Percentiles rank a stretch among this genome's conserved stretches.
phyloP scores from a whole-genome alignment of 2,113 vertebrate genomes.

The Semnornis frantzii region DNA sequence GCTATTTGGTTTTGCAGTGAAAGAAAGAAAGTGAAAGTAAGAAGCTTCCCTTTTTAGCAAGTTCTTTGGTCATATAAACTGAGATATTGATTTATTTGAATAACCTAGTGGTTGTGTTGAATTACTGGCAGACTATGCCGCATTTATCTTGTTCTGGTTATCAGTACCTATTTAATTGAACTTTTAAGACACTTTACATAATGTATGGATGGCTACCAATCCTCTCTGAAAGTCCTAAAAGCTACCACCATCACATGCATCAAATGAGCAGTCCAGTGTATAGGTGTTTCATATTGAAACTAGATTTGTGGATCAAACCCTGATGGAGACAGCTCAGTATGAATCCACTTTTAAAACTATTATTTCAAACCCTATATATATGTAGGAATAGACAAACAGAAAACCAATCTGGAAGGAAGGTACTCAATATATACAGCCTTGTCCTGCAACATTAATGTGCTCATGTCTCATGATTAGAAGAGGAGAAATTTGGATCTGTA shows the following conservation, averaged over 20 bases:
- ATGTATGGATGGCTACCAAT: not conserved
- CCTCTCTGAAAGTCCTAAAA: slow-evolving; percentile 30
- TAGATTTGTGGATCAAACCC: not conserved
- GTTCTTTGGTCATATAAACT: not conserved
- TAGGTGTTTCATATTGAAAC: slow-evolving; percentile 24
- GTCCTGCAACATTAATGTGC: not conserved
- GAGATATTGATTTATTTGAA: slow-evolving; percentile 62
- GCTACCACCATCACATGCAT: not conserved
- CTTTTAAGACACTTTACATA: slow-evolving; percentile 19
- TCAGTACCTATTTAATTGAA: slow-evolving; percentile 48
- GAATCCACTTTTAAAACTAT: not conserved
- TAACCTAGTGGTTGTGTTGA: slow-evolving; percentile 42
- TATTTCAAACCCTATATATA: not conserved
- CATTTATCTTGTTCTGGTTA: slow-evolving; percentile 59
- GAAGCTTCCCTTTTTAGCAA: not conserved
- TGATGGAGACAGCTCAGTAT: slow-evolving; percentile 1
- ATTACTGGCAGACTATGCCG: slow-evolving; percentile 44
- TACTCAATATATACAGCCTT: not conserved
- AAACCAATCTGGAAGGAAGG: not conserved
- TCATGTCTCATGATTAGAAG: not conserved
- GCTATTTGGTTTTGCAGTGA: not conserved
- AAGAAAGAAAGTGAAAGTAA: no score
- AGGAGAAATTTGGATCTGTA: not conserved
- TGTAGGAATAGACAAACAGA: slow-evolving; percentile 4
- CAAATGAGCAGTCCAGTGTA: not conserved